Percentiles rank a stretch among this genome's conserved stretches.
Evolutionary conservation across 2,888 invertebrate species (phyloP).

Genomic region (Zygogramma bicolorata): DNA sequence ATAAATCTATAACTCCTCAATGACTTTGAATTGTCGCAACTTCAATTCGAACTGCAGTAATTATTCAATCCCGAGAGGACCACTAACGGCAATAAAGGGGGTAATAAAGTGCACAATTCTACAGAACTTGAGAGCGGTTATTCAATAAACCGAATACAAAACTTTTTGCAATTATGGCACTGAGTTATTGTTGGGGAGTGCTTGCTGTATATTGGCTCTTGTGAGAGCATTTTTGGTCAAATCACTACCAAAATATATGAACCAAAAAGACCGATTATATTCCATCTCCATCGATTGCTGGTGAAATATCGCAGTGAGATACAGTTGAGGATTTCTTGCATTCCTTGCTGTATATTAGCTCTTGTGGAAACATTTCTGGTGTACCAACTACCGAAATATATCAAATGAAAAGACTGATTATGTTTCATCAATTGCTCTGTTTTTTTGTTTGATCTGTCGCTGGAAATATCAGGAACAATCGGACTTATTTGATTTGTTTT

Average conservation of each 20-base stretch:
- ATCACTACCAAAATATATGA: too few relatives aligned
- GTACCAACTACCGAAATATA: too few relatives aligned
- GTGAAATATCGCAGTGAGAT: background rate
- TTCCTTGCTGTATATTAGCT: background rate
- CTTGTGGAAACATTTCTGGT: background rate
- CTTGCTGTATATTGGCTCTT: background rate
- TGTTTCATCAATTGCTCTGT: too few relatives aligned
- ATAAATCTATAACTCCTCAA: background rate
- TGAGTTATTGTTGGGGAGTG: background rate
- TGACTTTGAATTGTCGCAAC: background rate
- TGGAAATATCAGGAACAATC: too few relatives aligned
- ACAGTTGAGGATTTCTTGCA: background rate
- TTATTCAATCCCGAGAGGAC: background rate
- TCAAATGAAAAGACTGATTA: too few relatives aligned
- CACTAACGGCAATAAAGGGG: conserved; percentile 1
- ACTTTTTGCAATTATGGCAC: background rate
- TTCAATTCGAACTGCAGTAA: background rate
- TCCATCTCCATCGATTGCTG: too few relatives aligned
- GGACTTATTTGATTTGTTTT: too few relatives aligned
- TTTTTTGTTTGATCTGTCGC: too few relatives aligned
- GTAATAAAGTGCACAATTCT: background rate
- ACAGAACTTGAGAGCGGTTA: background rate
- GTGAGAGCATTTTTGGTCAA: background rate
- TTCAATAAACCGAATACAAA: conserved; percentile 4
- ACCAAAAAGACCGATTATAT: too few relatives aligned